Evolutionary conservation across 2,113 vertebrate species (phyloP).

Genomic region (Romanogobio albipinnatus): DNA sequence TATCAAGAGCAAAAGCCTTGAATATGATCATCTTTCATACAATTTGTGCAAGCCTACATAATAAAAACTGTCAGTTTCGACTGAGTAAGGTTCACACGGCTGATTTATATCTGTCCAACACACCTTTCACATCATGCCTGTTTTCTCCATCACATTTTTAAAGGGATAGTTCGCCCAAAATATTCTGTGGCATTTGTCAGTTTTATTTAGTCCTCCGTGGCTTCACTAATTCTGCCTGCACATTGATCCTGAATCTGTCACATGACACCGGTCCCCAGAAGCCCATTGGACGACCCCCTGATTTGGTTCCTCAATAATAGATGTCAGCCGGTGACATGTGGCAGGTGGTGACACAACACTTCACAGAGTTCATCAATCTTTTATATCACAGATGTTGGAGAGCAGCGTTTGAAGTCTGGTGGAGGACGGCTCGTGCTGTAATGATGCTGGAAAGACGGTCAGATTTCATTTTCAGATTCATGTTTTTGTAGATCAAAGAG

Average conservation of each 20-base stretch:
- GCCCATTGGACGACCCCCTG: conserved; percentile 57
- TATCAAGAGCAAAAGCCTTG: too few relatives aligned
- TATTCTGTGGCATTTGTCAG: not conserved
- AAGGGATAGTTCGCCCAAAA: too few relatives aligned
- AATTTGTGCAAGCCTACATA: too few relatives aligned
- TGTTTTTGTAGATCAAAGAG: not conserved
- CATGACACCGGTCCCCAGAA: not conserved
- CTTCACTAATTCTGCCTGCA: not conserved
- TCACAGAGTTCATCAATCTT: conserved; percentile 78
- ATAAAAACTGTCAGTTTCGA: too few relatives aligned
- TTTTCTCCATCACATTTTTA: too few relatives aligned
- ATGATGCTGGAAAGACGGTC: not conserved
- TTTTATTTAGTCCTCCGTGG: not conserved
- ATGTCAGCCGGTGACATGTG: conserved; percentile 73
- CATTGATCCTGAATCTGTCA: conserved; percentile 2
- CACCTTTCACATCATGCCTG: too few relatives aligned
- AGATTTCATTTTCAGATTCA: not conserved
- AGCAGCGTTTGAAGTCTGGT: conserved; percentile 63
- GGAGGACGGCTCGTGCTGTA: conserved; percentile 59
- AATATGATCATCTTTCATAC: too few relatives aligned
- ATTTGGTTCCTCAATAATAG: conserved; percentile 73
- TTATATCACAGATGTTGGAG: conserved; percentile 77
- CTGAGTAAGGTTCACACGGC: too few relatives aligned
- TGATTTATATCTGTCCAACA: too few relatives aligned
- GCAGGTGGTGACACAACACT: conserved; percentile 76